phyloP scores from a whole-genome alignment of 2,113 vertebrate species.

The Gorsachius goisagi region DNA sequence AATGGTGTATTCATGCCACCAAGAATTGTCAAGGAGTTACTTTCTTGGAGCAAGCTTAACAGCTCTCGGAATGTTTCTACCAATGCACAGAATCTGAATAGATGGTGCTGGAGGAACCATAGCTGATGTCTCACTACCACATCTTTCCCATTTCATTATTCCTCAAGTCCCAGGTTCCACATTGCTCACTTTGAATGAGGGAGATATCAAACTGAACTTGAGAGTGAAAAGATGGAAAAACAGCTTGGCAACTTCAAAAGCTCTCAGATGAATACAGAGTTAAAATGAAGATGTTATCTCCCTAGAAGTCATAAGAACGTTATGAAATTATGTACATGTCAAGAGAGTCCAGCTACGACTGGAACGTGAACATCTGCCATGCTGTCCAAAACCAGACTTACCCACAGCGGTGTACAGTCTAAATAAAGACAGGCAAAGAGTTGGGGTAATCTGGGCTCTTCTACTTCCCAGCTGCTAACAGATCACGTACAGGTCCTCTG shows the following conservation, averaged over 20 bases:
- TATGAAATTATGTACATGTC: neutral
- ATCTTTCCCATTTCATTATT: neutral
- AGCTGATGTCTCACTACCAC: neutral
- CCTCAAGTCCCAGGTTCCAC: neutral
- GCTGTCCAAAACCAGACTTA: neutral
- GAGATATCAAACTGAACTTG: neutral
- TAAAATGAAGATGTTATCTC: neutral
- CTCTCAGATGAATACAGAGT: neutral
- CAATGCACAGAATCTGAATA: neutral
- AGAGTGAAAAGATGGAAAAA: neutral
- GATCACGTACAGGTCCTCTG: neutral
- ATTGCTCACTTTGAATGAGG: neutral
- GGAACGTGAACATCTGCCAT: fast-evolving
- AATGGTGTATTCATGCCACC: neutral
- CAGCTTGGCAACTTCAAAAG: neutral
- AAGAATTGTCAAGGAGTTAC: neutral
- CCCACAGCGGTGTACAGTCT: neutral
- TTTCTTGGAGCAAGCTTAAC: neutral
- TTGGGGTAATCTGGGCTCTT: neutral
- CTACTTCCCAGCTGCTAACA: neutral
- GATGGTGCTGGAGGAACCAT: neutral
- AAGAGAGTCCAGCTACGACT: neutral
- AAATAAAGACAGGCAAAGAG: neutral
- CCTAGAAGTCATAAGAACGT: neutral
- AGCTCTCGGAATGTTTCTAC: neutral